phyloP scores from a whole-genome alignment of 2,797 vertebrate genomes.

The Hoplostethus mediterraneus region DNA sequence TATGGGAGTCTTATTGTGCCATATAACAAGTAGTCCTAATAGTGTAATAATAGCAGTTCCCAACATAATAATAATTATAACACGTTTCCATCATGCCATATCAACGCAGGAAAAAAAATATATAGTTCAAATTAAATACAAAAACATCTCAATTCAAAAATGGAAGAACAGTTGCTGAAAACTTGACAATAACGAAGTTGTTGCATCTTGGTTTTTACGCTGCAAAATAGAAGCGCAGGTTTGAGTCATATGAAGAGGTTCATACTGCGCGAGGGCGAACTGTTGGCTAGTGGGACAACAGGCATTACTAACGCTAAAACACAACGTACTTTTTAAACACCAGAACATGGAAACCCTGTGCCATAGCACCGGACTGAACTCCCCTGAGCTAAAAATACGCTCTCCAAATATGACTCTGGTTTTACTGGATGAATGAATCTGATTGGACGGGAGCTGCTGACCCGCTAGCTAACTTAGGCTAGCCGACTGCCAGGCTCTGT shows the following conservation, averaged over 20 bases:
- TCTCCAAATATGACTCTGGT: constrained; percentile 53
- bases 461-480: constrained; percentile 39
- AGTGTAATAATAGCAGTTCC: background rate
- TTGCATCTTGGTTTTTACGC: background rate
- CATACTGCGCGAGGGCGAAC: too few relatives aligned
- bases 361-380: constrained; percentile 1
- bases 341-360: background rate
- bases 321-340: background rate
- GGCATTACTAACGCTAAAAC: too few relatives aligned
- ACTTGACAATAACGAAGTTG: too few relatives aligned
- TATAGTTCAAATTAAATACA: background rate
- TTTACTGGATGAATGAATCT: constrained; percentile 30
- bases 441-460: constrained; percentile 25
- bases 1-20: too few relatives aligned
- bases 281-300: constrained; percentile 10
- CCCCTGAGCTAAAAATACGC: constrained; percentile 73
- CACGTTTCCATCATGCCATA: background rate
- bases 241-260: constrained; percentile 25
- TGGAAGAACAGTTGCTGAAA: too few relatives aligned
- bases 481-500: constrained; percentile 37
- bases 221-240: constrained; percentile 48
- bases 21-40: too few relatives aligned
- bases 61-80: background rate
- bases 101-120: background rate
- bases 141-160: too few relatives aligned